These are phyloP conservation scores for Argopecten irradians DNA, from an alignment of 1,140 invertebrate species.

Conservation along the genomic window DNA sequence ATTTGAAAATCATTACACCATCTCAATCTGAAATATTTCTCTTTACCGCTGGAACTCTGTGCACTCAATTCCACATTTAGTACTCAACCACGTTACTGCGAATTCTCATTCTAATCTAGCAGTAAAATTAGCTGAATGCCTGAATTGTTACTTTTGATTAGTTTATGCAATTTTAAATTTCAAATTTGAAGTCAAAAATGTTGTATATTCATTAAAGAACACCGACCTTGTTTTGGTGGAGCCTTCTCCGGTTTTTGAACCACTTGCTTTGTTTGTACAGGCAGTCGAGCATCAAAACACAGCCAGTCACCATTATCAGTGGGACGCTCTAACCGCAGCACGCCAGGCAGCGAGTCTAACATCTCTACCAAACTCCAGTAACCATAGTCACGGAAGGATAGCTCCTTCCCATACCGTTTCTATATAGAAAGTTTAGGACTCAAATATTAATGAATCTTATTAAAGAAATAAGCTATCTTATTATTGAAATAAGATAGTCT, in stretches of 20 bases:
- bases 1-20: too few relatives aligned
- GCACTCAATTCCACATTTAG: too few relatives aligned
- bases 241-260: not conserved
- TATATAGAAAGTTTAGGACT: too few relatives aligned
- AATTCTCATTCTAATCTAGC: too few relatives aligned
- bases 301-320: conserved; percentile 69
- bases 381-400: conserved; percentile 62
- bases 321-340: conserved; percentile 66
- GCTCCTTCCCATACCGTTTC: conserved; percentile 52
- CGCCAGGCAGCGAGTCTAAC: conserved; percentile 59
- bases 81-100: too few relatives aligned
- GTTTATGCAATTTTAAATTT: too few relatives aligned
- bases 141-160: too few relatives aligned
- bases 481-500: too few relatives aligned
- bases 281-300: conserved; percentile 59
- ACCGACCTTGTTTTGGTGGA: not conserved
- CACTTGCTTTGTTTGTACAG: not conserved
- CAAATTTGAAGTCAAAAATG: too few relatives aligned
- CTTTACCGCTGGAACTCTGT: too few relatives aligned
- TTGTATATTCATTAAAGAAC: not conserved
- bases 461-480: not conserved
- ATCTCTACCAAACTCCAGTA: conserved; percentile 70
- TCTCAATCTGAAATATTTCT: too few relatives aligned
- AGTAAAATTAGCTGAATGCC: too few relatives aligned
- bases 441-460: not conserved